Conservation (phyloP, 2,113 vertebrate genomes). For the Paedocypris sp. region DNA sequence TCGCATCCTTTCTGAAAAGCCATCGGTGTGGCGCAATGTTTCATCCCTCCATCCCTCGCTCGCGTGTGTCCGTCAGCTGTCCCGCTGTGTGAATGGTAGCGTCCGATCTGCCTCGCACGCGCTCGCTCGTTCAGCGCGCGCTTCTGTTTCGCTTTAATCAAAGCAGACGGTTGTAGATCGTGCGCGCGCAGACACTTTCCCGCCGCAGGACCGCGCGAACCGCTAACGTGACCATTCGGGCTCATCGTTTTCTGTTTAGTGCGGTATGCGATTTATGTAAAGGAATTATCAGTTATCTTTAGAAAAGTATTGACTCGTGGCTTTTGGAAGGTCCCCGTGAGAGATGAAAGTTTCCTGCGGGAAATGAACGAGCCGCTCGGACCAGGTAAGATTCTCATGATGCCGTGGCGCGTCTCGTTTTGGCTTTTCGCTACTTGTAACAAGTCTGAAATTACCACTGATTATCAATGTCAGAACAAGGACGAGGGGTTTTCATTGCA, state of each 20-base stretch:
- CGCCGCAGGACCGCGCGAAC: too few relatives aligned
- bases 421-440: too few relatives aligned
- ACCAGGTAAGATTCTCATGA: slow-evolving; percentile 62
- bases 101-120: slow-evolving; percentile 42
- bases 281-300: not conserved
- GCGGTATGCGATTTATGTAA: not conserved
- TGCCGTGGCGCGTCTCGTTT: too few relatives aligned
- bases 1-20: not conserved
- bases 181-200: too few relatives aligned
- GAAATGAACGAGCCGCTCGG: slow-evolving; percentile 47
- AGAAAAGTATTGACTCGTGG: slow-evolving; percentile 2
- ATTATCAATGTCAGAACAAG: too few relatives aligned
- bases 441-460: too few relatives aligned
- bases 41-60: not conserved
- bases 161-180: slow-evolving; percentile 22
- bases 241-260: not conserved
- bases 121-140: slow-evolving; percentile 42
- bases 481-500: too few relatives aligned
- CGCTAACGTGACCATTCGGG: not conserved
- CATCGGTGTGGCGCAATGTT: not conserved
- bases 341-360: slow-evolving; percentile 56
- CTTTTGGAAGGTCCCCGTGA: slow-evolving; percentile 22
- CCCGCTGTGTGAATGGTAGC: slow-evolving; percentile 46
- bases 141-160: slow-evolving; percentile 36
- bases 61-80: slow-evolving; percentile 11